Base-by-base conservation (phyloP, 2,113 vertebrate genomes). In the Paramormyrops kingsleyae region DNA sequence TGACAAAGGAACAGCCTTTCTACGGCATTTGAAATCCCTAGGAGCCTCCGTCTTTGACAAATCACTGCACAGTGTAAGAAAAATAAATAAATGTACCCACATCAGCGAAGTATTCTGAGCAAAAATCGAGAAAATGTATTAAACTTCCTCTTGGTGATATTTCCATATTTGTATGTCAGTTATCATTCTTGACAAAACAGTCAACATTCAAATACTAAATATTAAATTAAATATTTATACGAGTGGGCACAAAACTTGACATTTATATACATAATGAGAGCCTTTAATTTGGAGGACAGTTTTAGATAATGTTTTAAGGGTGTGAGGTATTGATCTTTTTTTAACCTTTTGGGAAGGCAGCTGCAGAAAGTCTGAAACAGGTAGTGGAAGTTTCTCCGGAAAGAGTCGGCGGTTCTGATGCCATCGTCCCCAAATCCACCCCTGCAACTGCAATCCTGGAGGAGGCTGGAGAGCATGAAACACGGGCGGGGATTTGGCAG, bases 221-320 rank as follows among this genome's bases (percentile, higher is more conserved):
- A 87, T 31, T 31, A 87, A 17, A 87, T 50, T 2, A 50, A 52
- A 86, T 19, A 52, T 86, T 27, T 27, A 42, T 50, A 86, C 4
- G 1, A 31, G 9, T 31, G 21, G 17, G 50, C 0, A 17, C 47
- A 87, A 31, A 53, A 31, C n/a, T 46, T 31, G 24, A 31, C n/a
- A 31, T 50, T 46, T 39, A 9, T 42, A 46, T 13, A 46, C 35
- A 46, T 21, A 83, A 83, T 21, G 77, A 44, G 46, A 39, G 27
- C 35, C 31, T 80, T 80, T 44, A 83, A 83, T 42, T 83, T 39
- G 35, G 24, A 46, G n/a, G 24, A 13, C 27, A 24, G 85, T 27
- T 92, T 92, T 91, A 56, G 88, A 90, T 93, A 49, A 90, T 91
- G 90, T 89, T 93, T 91, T 17, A 93, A 91, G 88, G 47, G 91